Evolutionary conservation across 2,113 vertebrate species (phyloP), one percentile per base, ranked within the genome.

Genomic region (Melanerpes formicivorus): DNA sequence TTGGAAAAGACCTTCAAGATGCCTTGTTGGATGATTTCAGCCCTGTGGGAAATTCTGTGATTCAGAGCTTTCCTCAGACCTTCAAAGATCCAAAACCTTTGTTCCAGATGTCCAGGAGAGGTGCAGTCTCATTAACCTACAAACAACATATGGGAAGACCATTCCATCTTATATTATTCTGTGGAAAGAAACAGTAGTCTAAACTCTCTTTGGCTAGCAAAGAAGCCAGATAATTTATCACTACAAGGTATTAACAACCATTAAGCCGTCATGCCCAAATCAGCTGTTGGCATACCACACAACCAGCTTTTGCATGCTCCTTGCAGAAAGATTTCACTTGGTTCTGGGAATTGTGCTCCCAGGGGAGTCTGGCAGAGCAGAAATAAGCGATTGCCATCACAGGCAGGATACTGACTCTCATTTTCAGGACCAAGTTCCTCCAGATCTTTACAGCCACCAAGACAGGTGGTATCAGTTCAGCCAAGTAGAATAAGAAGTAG

Each of bases 241-340:
- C 63, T 66, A 9, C 32, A 84, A 37, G 46, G 25, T 26, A 34
- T 64, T 62, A 59, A 14, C 7, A 46, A 15, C 26, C 66, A 56
- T 23, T 59, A 75, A 56, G 18, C 26, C 79, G 18, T 37, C 34
- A 23, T 21, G 13, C 6, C 22, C 63, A 37, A 70, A 73, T 27
- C 10, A 1, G 9, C 30, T 4, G 0, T 14, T 34, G 10, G 16
- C 16, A 5, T 15, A 32, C 19, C 2, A 1, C 0, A 0, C 17
- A 60, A 63, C 6, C 52, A 60, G 42, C 5, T 22, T 73, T 40
- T 66, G 18, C 16, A 11, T 8, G 17, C 2, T 58, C 32, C 25
- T 44, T 58, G 22, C 19, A 84, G 40, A 77, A 37, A 87, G 18
- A 34, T 27, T 80, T 83, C 58, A 21, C 27, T 40, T 80, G 17